Base-by-base conservation (phyloP, 2,888 invertebrate genomes). In the Lasiommata megera region DNA sequence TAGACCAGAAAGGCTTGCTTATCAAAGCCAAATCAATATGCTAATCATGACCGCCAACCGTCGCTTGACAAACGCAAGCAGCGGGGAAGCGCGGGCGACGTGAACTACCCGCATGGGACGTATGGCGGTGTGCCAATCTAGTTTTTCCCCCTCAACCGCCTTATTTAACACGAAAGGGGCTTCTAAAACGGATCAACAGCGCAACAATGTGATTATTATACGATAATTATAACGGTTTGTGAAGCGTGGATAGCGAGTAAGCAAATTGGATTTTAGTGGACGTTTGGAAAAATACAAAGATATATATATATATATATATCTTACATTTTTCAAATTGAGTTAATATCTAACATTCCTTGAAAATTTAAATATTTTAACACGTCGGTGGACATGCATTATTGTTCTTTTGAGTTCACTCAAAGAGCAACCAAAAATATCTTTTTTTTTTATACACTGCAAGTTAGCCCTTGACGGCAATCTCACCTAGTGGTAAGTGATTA, bases 121-220 rank as follows among this genome's bases (percentile, higher is more conserved):
- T 80, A 85, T 84, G 82, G 82, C 76, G 79, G 82, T 61, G 74
- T 78, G 87, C 87, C 85, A 87, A 86, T 84, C 79, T 84, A 81
- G 73, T 73, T 70, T 73, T 76, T 38, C 82, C 87, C 85, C 83
- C 77, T 72, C 71, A 66, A 70, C 60, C 63, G 71, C 68, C 72
- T 77, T 80, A 80, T 85, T 84, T 81, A 78, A 74, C 80, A 76
- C 73, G 64, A 71, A 77, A 81, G 85, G 88, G 88, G 80, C 85
- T 43, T 74, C 72, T 73, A 73, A 77, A 82, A 77, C 74, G 70
- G 75, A 81, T 78, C 73, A 74, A 76, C 76, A 68, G 69, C 37
- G 48, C 46, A 53, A 58, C 57, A 60, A 60, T 47, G 53, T 48
- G 40, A 50, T 47, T 57, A 60, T 59, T 59, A 63, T 54, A 52